Conservation (phyloP, 2,797 vertebrate genomes). For the Poecilia gillii region DNA sequence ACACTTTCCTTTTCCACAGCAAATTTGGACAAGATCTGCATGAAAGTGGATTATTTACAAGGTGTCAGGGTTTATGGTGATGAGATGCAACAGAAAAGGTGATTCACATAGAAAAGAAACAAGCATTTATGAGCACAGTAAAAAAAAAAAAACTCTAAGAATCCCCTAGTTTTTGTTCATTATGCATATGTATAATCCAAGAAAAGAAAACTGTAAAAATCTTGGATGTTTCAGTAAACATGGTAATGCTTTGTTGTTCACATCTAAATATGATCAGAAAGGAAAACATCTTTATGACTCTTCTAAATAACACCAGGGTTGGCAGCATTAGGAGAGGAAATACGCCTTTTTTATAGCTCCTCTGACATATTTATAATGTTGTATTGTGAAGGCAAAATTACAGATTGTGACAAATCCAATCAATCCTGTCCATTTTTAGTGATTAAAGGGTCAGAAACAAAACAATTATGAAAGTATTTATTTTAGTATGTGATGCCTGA, state of each 20-base stretch:
- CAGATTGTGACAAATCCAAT: not conserved
- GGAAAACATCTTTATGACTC: not conserved
- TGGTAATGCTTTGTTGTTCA: not conserved
- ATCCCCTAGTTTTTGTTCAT: not conserved
- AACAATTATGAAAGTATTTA: not conserved
- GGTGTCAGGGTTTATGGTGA: conserved; percentile 8
- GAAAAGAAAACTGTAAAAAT: not conserved
- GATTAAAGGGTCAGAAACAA: not conserved
- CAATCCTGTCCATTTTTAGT: not conserved
- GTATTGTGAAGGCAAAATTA: not conserved
- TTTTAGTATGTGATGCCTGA: not conserved
- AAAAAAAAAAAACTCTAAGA: not conserved
- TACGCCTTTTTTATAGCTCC: not conserved
- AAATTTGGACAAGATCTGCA: conserved; percentile 26
- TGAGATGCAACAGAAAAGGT: not conserved
- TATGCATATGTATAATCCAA: not conserved
- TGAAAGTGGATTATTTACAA: conserved; percentile 24
- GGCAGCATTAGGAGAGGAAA: not conserved
- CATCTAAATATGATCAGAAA: not conserved
- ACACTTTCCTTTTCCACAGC: conserved; percentile 20
- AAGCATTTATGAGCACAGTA: not conserved
- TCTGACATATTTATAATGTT: not conserved
- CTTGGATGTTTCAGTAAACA: not conserved
- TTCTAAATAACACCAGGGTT: not conserved
- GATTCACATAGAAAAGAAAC: conserved; percentile 2